Evolutionary conservation across 92 coral and sea anemone species (phyloP).

Genomic region (Paramuricea clavata): DNA sequence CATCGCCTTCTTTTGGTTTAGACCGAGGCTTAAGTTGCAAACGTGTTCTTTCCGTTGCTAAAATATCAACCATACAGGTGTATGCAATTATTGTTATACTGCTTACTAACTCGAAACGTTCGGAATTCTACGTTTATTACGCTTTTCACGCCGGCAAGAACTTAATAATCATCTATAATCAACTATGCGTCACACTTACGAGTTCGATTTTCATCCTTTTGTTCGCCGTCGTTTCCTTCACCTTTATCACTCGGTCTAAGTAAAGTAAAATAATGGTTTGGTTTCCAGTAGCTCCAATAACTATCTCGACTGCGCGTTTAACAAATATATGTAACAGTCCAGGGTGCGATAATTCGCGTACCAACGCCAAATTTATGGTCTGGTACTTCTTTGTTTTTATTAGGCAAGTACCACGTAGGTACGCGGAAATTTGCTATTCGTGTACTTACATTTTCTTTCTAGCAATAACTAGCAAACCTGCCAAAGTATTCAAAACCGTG

Average conservation of each 20-base stretch:
- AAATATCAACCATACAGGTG: neutral
- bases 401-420: too few species aligned
- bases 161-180: neutral
- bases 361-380: too few species aligned
- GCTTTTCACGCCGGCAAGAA: too few species aligned
- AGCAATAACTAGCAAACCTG: too few species aligned
- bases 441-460: too few species aligned
- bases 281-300: neutral
- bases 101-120: too few species aligned
- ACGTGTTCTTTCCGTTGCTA: constrained; percentile 84
- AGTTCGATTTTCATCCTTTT: neutral
- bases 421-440: too few species aligned
- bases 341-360: too few species aligned
- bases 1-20: constrained; percentile 67
- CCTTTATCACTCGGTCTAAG: constrained; percentile 7
- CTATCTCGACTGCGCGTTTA: neutral
- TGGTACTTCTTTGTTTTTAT: too few species aligned
- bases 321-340: too few species aligned
- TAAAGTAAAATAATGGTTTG: neutral
- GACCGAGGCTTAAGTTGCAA: constrained; percentile 90
- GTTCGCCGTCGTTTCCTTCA: constrained; percentile 10
- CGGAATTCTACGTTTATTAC: too few species aligned
- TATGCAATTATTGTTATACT: neutral
- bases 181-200: constrained; percentile 1
- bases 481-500: too few species aligned